Evolutionary conservation across 2,797 vertebrate genomes (phyloP).

Genomic region (Sebastes miniatus): DNA sequence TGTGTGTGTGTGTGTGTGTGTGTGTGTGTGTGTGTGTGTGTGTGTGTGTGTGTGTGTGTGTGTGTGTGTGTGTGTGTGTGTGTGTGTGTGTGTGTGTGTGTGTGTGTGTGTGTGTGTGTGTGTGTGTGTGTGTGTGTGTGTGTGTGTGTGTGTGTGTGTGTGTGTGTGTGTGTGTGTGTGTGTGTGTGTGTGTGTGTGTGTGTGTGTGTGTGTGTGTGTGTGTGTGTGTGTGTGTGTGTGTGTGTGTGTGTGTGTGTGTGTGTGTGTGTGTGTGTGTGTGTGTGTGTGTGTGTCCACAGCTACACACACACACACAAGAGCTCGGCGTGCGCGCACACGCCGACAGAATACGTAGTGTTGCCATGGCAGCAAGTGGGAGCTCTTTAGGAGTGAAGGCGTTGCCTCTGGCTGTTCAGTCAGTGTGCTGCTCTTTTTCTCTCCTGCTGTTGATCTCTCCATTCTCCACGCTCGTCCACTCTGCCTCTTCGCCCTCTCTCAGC

Average conservation of each 20-base stretch:
- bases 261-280: conserved; percentile 34
- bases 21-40: conserved; percentile 46
- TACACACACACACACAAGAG: conserved; percentile 34
- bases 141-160: conserved; percentile 34
- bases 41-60: conserved; percentile 45
- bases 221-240: conserved; percentile 34
- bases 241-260: conserved; percentile 34
- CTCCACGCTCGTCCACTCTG: conserved; percentile 36
- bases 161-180: conserved; percentile 34
- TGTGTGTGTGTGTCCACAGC: conserved; percentile 38
- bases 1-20: conserved; percentile 44
- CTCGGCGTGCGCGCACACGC: conserved; percentile 45
- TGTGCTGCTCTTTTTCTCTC: conserved; percentile 50
- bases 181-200: conserved; percentile 34
- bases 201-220: conserved; percentile 34
- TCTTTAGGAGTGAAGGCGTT: conserved; percentile 75
- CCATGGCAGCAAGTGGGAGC: conserved; percentile 76
- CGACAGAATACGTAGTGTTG: conserved; percentile 63
- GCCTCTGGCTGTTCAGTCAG: conserved; percentile 59
- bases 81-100: conserved; percentile 46
- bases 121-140: conserved; percentile 34
- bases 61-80: conserved; percentile 44
- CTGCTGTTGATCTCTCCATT: conserved; percentile 53
- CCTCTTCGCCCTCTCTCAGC: conserved; percentile 13
- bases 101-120: conserved; percentile 34